Evolutionary conservation across 1,140 invertebrate genomes (phyloP), one percentile per base, ranked within the genome.

Genomic region (Drosophila erecta): DNA sequence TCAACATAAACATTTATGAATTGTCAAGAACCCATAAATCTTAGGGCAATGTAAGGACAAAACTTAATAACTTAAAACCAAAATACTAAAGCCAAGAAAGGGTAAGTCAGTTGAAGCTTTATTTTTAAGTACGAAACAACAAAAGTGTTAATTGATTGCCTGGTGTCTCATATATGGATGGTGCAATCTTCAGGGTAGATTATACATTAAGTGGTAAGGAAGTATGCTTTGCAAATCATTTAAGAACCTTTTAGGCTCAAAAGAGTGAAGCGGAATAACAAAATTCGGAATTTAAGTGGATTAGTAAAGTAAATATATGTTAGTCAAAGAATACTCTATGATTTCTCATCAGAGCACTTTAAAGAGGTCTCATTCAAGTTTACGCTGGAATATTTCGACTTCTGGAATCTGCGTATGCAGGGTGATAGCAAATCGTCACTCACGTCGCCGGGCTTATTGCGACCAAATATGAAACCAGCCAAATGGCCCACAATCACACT

Each of bases 371-470:
- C 81, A 4, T 78, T 66, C 10, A 76, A 30, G 12, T 74, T 58
- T 14, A 91, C 83, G 38, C 76, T 85, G 38, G 56, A 35, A 51
- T 91, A 91, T 14, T 75, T 56, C 12, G 17, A 17, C 17, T 37
- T 69, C 4, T 65, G 58, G 24, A 54, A 61, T 27, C 51, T 44
- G 6, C 83, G 76, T 7, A 89, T 41, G 11, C 76, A 78, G 0
- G 90, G 90, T 4, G 90, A 50, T 20, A 91, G 65, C 10, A 91
- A 61, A 2, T 85, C 80, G 7, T 57, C 38, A 22, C 85, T 57
- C 30, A 91, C 73, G 5, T 81, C 76, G 12, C 60, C 67, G 1
- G 61, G 35, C 3, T 78, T 22, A 51, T 74, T 73, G 3, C 56
- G 61, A 12, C 90, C 90, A 57, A 85, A 91, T 6, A 81, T 2